Percentiles rank a stretch among this genome's conserved stretches.
These are phyloP conservation scores for Phasia obesa DNA, from an alignment of 2,888 invertebrate genomes.

Conservation along the genomic window DNA sequence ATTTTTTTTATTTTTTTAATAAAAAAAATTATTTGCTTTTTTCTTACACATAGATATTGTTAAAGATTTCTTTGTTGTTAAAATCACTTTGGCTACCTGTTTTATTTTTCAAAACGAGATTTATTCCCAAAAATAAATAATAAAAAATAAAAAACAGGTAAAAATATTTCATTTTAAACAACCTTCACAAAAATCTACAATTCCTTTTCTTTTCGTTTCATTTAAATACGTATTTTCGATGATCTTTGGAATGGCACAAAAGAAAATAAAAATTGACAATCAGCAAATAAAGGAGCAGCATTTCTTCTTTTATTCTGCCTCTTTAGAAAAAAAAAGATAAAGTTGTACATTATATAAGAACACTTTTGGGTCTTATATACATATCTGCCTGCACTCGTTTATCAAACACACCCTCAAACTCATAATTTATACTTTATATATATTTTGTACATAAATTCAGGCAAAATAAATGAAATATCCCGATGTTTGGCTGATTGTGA, in stretches of 20 bases:
- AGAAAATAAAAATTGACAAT: slow-evolving; percentile 47
- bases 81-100: slow-evolving; percentile 54
- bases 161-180: slow-evolving; percentile 30
- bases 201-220: slow-evolving; percentile 61
- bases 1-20: slow-evolving; percentile 26
- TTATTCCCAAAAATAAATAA: neutral
- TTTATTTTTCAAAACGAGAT: slow-evolving; percentile 12
- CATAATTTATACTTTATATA: slow-evolving; percentile 58
- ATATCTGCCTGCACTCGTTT: slow-evolving; percentile 25
- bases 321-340: slow-evolving; percentile 9
- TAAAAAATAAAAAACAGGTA: slow-evolving; percentile 10
- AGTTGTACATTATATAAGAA: slow-evolving; percentile 6
- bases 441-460: slow-evolving; percentile 15
- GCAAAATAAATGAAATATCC: slow-evolving; percentile 4
- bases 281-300: slow-evolving; percentile 61
- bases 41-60: too few species aligned
- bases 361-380: slow-evolving; percentile 3
- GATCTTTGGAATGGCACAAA: slow-evolving; percentile 17
- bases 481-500: slow-evolving; percentile 30
- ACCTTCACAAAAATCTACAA: slow-evolving; percentile 68
- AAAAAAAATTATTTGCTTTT: too few species aligned
- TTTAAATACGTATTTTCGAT: slow-evolving; percentile 35
- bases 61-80: slow-evolving; percentile 24
- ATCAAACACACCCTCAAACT: slow-evolving; percentile 66
- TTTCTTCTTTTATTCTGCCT: slow-evolving; percentile 24